Percentiles rank a stretch among this genome's conserved stretches.
These are phyloP conservation scores for Harpalus rubripes DNA, from an alignment of 2,888 invertebrate species.

Conservation along the genomic window DNA sequence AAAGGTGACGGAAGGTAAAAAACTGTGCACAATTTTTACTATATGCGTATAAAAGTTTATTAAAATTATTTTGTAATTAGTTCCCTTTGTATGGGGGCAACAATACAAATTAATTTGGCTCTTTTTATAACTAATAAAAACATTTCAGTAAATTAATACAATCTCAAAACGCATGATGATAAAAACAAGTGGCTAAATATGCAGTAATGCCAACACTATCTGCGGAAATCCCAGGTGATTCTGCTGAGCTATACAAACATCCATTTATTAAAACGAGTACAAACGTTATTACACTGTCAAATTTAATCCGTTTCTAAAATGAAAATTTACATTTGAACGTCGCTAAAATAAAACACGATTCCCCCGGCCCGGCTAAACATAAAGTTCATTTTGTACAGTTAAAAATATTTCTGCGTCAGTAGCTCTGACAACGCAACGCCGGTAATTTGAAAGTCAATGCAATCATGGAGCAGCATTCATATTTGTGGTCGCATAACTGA, in stretches of 20 bases:
- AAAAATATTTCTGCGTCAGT: constrained; percentile 4
- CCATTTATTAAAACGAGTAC: constrained; percentile 44
- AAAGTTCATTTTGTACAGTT: constrained; percentile 18
- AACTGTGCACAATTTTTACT: no score
- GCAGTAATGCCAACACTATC: constrained; percentile 16
- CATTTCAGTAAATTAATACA: background rate
- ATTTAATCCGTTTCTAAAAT: constrained; percentile 41
- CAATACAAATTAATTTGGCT: no score
- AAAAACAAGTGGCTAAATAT: background rate
- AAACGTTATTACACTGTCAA: constrained; percentile 39
- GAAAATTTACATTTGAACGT: constrained; percentile 44
- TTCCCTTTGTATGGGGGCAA: no score
- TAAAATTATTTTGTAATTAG: no score
- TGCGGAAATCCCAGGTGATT: constrained; percentile 26
- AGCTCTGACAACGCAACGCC: background rate
- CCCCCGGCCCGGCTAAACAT: constrained; percentile 11
- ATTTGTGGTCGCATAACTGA: constrained; percentile 33
- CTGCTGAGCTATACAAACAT: constrained; percentile 21
- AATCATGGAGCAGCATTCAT: constrained; percentile 36
- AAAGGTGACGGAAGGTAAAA: no score
- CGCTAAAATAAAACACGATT: constrained; percentile 21
- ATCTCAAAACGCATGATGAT: background rate
- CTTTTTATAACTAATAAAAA: no score
- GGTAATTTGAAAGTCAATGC: constrained; percentile 62
- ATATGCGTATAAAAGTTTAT: no score